Percentiles rank a stretch among this genome's conserved stretches.
These are phyloP conservation scores for Urocyon cinereoargenteus DNA, from an alignment of 2,797 vertebrate species.

Conservation along the genomic window DNA sequence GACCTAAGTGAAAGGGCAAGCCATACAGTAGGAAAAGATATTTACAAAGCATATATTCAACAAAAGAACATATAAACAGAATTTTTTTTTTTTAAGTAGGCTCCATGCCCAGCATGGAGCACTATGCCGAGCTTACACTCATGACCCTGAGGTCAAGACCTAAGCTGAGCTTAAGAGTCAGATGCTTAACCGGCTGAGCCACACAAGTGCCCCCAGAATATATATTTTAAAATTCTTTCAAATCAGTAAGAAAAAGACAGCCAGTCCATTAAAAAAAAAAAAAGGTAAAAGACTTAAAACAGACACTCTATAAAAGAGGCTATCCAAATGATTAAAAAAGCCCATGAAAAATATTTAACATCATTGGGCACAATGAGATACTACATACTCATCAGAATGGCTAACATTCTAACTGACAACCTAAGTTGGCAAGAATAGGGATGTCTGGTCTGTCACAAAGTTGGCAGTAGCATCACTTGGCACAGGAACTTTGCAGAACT, in stretches of 20 bases:
- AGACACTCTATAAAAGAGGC: neutral
- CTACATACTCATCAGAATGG: neutral
- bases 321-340: neutral
- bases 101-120: neutral
- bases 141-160: neutral
- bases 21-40: neutral
- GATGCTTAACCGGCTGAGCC: neutral
- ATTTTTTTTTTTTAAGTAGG: neutral
- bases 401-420: neutral
- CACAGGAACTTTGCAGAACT: neutral
- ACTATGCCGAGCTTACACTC: neutral
- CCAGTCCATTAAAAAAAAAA: neutral
- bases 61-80: neutral
- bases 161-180: neutral
- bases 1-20: neutral
- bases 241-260: neutral
- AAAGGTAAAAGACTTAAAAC: neutral
- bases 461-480: neutral
- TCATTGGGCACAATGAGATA: neutral
- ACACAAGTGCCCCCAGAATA: neutral
- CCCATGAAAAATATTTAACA: neutral
- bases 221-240: neutral
- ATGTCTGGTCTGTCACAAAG: neutral
- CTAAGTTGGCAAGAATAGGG: neutral
- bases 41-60: neutral